Evolutionary conservation across 2,113 vertebrate genomes (phyloP).

Genomic region (Xenopus laevis): DNA sequence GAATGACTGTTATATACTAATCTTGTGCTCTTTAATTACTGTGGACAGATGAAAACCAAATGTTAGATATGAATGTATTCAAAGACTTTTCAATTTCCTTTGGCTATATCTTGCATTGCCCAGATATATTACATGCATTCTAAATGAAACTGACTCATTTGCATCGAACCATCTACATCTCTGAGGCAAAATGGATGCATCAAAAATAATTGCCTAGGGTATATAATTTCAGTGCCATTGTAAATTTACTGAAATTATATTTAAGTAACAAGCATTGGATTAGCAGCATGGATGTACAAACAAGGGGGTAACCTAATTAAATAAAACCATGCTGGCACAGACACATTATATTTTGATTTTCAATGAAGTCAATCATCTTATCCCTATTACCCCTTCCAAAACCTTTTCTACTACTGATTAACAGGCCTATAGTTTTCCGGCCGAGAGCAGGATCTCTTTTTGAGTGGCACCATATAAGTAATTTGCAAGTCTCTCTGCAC

Average conservation of each 20-base stretch:
- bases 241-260: slow-evolving; percentile 36
- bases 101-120: slow-evolving; percentile 36
- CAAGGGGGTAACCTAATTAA: no score
- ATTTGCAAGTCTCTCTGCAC: no score
- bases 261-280: slow-evolving; percentile 14
- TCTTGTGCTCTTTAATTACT: slow-evolving; percentile 38
- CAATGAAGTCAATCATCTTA: no score
- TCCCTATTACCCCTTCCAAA: no score
- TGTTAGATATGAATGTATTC: slow-evolving; percentile 40
- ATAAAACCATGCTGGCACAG: no score
- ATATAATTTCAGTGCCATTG: slow-evolving; percentile 3
- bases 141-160: slow-evolving; percentile 33
- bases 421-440: no score
- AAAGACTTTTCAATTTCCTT: slow-evolving; percentile 41
- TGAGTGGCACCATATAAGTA: no score
- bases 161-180: slow-evolving; percentile 27
- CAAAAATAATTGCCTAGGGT: not conserved
- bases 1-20: slow-evolving; percentile 34
- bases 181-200: slow-evolving; percentile 26
- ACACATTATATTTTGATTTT: no score
- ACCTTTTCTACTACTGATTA: no score
- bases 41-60: slow-evolving; percentile 37
- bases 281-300: slow-evolving; percentile 9
- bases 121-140: slow-evolving; percentile 25
- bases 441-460: no score